These are phyloP conservation scores for Trachythela sp. DNA, from an alignment of 64 coral and sea anemone species.

Conservation along the genomic window DNA sequence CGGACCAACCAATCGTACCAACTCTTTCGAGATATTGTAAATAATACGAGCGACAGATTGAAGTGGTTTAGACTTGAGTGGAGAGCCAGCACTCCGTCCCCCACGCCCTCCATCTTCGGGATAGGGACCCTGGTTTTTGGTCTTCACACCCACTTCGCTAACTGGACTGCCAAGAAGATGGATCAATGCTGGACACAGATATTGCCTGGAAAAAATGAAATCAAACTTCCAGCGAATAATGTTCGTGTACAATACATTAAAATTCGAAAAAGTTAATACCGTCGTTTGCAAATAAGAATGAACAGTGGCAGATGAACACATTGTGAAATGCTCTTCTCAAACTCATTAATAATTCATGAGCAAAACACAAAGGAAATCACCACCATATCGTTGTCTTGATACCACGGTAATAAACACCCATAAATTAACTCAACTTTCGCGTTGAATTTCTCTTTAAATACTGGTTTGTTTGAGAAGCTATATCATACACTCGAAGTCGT, in stretches of 20 bases:
- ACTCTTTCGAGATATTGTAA: constrained; percentile 92
- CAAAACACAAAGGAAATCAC: too few species aligned
- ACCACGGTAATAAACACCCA: too few species aligned
- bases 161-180: constrained; percentile 94
- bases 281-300: too few species aligned
- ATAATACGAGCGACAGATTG: constrained; percentile 79
- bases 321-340: not conserved
- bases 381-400: too few species aligned
- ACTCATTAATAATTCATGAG: too few species aligned
- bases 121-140: constrained; percentile 49
- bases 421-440: too few species aligned
- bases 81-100: constrained; percentile 67
- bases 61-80: constrained; percentile 64
- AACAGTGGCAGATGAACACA: too few species aligned
- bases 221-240: not conserved
- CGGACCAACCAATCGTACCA: constrained; percentile 78
- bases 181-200: constrained; percentile 81
- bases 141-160: constrained; percentile 68
- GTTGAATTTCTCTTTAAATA: too few species aligned
- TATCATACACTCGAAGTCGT: too few species aligned
- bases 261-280: not conserved
- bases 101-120: constrained; percentile 82
- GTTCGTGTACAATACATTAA: not conserved
- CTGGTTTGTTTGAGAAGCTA: too few species aligned
- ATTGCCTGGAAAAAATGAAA: constrained; percentile 65